Conservation (phyloP, 2,113 vertebrate genomes). For the Cottus gobio region DNA sequence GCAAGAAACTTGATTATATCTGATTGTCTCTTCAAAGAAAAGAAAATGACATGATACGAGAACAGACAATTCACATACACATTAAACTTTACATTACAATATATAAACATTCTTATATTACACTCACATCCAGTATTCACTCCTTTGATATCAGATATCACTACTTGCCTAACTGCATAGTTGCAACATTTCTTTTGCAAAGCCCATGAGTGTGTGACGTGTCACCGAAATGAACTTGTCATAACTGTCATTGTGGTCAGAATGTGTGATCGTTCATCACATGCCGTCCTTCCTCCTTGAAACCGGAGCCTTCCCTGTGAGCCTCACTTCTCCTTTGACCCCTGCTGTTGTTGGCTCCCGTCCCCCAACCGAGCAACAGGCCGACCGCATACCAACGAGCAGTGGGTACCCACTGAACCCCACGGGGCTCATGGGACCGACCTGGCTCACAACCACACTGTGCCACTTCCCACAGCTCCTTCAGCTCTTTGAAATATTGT, state of each 20-base stretch:
- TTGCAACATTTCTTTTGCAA: constrained; percentile 36
- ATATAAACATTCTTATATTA: background rate
- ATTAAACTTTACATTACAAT: background rate
- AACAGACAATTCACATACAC: background rate
- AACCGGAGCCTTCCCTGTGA: constrained; percentile 15
- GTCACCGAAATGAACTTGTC: constrained; percentile 9
- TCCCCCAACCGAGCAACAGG: constrained; percentile 21
- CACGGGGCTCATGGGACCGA: background rate
- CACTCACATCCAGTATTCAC: background rate
- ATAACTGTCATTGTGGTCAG: constrained; percentile 26
- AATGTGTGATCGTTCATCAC: constrained; percentile 59
- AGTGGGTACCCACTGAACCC: constrained; percentile 28
- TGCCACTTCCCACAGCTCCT: background rate
- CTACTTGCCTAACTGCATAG: background rate
- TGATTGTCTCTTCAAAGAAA: background rate
- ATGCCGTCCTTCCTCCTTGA: constrained; percentile 66
- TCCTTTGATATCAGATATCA: background rate
- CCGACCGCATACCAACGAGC: constrained; percentile 2
- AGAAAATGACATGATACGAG: background rate
- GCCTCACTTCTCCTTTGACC: constrained; percentile 61
- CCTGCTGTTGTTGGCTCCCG: constrained; percentile 16
- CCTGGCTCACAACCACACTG: background rate
- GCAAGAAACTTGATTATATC: background rate
- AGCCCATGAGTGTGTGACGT: background rate
- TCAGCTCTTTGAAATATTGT: constrained; percentile 11